A percentile compares a stretch with the other conserved stretches of the same genome.
Evolutionary conservation across 1,140 invertebrate species (phyloP).

Genomic region (Scaptomyza graminum): DNA sequence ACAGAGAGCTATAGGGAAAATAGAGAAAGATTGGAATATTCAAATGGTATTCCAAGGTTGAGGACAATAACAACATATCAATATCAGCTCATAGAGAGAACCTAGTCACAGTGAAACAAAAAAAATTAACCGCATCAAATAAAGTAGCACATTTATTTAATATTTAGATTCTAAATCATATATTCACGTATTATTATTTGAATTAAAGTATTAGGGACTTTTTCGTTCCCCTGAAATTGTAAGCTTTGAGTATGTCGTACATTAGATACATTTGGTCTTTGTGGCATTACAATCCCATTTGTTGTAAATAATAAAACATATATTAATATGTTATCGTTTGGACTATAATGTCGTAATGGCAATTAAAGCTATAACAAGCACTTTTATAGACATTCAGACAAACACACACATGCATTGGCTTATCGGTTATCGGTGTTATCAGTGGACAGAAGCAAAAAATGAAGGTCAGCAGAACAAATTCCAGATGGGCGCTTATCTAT

Average conservation of each 20-base stretch:
- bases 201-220: conserved; percentile 10
- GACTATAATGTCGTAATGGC: conserved; percentile 44
- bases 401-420: conserved; percentile 32
- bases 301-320: conserved; percentile 6
- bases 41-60: conserved; percentile 32
- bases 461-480: conserved; percentile 82
- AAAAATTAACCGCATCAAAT: background rate
- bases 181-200: background rate
- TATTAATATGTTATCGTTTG: conserved; percentile 21
- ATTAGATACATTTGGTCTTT: conserved; percentile 9
- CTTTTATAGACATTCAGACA: conserved; percentile 43
- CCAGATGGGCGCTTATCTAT: conserved; percentile 63
- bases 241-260: conserved; percentile 7
- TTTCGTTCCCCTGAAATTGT: conserved; percentile 7
- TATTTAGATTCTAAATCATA: no score
- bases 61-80: conserved; percentile 10
- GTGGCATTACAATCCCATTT: conserved; percentile 1
- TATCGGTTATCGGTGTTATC: conserved; percentile 62
- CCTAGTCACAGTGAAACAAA: background rate
- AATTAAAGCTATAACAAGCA: conserved; percentile 46
- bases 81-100: background rate
- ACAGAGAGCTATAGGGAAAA: background rate
- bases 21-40: conserved; percentile 6
- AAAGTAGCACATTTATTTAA: background rate
- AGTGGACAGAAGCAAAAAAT: conserved; percentile 68